Percentiles rank a stretch among this genome's conserved stretches.
Conservation (phyloP, 2,113 vertebrate genomes). For the Oriolus oriolus region DNA sequence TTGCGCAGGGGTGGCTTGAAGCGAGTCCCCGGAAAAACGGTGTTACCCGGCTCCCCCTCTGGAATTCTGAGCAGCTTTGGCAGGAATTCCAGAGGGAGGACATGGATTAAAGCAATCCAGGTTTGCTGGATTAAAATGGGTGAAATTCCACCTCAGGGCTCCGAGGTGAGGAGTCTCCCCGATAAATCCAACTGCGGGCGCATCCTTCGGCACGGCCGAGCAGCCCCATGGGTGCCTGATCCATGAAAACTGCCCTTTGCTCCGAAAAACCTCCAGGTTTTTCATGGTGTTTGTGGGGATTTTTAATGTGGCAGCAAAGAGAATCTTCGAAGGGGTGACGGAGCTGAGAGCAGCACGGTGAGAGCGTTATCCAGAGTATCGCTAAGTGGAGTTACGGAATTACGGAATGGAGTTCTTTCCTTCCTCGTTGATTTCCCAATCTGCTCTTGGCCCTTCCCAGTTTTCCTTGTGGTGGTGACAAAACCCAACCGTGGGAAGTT, state of each 20-base stretch:
- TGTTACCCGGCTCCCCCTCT: background rate
- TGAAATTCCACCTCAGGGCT: background rate
- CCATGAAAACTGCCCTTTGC: background rate
- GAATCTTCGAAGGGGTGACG: background rate
- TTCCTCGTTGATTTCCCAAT: background rate
- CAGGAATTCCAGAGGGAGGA: background rate
- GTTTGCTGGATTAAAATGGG: background rate
- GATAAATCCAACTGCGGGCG: background rate
- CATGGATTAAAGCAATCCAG: background rate
- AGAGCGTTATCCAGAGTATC: background rate
- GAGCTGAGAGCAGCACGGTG: background rate
- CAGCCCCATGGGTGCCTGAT: no score
- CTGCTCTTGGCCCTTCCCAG: background rate
- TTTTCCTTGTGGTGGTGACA: background rate
- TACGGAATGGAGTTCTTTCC: background rate
- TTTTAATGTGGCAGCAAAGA: background rate
- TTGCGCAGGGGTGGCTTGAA: background rate
- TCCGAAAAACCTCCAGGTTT: background rate
- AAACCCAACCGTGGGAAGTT: background rate
- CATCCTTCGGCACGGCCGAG: rapidly evolving
- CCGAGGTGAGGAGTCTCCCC: background rate
- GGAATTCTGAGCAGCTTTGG: background rate
- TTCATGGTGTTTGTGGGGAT: background rate
- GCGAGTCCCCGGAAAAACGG: no score
- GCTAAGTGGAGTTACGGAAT: background rate